These are phyloP conservation scores for Daktulosphaira vitifoliae DNA, from an alignment of 1,140 invertebrate species.

Conservation along the genomic window DNA sequence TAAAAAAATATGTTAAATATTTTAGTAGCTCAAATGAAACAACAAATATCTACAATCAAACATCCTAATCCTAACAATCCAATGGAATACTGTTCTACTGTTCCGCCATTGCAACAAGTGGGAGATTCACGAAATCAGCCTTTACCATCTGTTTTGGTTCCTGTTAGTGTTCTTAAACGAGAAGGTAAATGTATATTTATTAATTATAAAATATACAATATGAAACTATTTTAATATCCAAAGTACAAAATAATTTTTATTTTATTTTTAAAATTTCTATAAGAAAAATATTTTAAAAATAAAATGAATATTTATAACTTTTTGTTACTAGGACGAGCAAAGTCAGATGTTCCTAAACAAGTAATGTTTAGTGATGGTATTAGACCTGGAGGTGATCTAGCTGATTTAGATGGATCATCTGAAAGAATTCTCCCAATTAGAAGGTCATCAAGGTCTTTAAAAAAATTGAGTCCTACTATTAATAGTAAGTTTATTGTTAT, in stretches of 20 bases:
- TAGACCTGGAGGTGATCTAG: conserved; percentile 78
- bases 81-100: conserved; percentile 80
- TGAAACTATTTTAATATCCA: too few relatives aligned
- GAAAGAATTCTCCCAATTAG: conserved; percentile 44
- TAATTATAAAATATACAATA: too few relatives aligned
- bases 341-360: conserved; percentile 56
- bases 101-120: conserved; percentile 71
- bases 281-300: too few relatives aligned
- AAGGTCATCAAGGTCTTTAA: conserved; percentile 36
- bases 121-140: conserved; percentile 46
- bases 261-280: too few relatives aligned
- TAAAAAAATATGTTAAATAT: not conserved
- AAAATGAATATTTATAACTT: too few relatives aligned
- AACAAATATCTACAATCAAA: conserved; percentile 39
- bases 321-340: conserved; percentile 40
- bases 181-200: conserved; percentile 48
- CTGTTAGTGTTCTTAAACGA: conserved; percentile 71
- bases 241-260: too few relatives aligned
- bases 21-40: conserved; percentile 17
- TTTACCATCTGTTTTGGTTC: conserved; percentile 71
- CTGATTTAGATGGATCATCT: conserved; percentile 57
- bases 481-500: conserved; percentile 5
- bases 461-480: conserved; percentile 15
- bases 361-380: conserved; percentile 91
- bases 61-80: conserved; percentile 80